These are phyloP conservation scores for Argyresthia goedartella DNA, from an alignment of 2,888 invertebrate species.

Conservation along the genomic window DNA sequence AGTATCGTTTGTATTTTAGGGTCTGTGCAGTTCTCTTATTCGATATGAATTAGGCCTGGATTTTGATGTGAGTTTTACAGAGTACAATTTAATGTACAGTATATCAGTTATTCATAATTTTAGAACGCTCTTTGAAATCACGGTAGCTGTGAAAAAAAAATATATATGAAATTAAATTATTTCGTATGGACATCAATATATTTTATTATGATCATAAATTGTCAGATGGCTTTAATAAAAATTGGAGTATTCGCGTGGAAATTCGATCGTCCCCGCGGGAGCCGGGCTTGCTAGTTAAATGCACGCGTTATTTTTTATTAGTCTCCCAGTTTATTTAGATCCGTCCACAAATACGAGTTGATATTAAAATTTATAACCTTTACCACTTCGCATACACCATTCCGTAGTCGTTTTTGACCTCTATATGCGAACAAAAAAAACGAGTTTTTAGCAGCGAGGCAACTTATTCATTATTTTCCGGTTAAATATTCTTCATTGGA, in stretches of 20 bases:
- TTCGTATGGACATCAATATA: conserved; percentile 7
- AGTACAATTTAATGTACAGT: no score
- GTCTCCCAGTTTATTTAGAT: conserved; percentile 23
- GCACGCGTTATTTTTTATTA: conserved; percentile 29
- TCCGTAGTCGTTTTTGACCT: no score
- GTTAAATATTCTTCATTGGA: no score
- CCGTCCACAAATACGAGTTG: conserved; percentile 12
- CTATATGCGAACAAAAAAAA: no score
- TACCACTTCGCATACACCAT: neutral
- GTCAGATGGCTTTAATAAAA: neutral
- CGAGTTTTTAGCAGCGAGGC: no score
- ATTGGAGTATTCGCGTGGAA: neutral
- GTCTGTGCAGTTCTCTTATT: neutral
- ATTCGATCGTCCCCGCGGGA: conserved; percentile 3
- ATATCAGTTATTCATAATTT: no score
- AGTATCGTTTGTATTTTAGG: conserved; percentile 3
- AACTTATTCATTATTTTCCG: no score
- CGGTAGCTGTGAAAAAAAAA: neutral
- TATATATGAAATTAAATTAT: conserved; percentile 1
- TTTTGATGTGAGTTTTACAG: neutral
- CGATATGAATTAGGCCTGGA: neutral
- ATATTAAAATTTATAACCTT: conserved; percentile 16
- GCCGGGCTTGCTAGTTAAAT: conserved; percentile 3
- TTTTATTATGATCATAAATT: neutral
- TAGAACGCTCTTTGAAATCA: no score